These are phyloP conservation scores for Salminus brasiliensis DNA, from an alignment of 2,113 vertebrate genomes.

Conservation along the genomic window DNA sequence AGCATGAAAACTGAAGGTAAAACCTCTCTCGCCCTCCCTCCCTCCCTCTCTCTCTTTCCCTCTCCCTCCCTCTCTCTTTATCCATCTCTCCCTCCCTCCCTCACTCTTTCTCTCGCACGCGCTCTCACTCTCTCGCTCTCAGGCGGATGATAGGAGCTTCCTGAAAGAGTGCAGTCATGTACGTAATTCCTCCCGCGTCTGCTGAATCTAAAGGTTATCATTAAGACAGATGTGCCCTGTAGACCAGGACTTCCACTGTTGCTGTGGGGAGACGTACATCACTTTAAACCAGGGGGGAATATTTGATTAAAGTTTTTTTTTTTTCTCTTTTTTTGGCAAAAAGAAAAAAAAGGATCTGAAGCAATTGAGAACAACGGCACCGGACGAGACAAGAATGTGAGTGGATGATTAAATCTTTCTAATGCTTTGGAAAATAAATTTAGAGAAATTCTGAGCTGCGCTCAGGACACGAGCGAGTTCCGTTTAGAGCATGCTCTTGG, in stretches of 20 bases:
- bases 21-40: constrained; percentile 38
- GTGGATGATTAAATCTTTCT: constrained; percentile 35
- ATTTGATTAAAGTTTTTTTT: constrained; percentile 51
- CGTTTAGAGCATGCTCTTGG: not conserved
- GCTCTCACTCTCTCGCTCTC: constrained; percentile 19
- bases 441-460: not conserved
- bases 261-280: constrained; percentile 30
- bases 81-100: constrained; percentile 12
- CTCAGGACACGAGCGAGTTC: not conserved
- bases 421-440: constrained; percentile 1
- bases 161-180: constrained; percentile 52
- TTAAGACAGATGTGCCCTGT: constrained; percentile 43
- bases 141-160: constrained; percentile 47
- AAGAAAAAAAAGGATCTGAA: constrained; percentile 48
- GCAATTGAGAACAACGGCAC: constrained; percentile 13
- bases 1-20: constrained; percentile 49
- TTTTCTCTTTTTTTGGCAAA: too few species aligned
- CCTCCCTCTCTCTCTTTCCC: constrained; percentile 10
- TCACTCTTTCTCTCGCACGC: constrained; percentile 1
- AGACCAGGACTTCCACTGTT: constrained; percentile 20
- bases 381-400: constrained; percentile 43
- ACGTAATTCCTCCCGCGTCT: constrained; percentile 42
- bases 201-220: constrained; percentile 46
- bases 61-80: constrained; percentile 21
- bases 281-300: constrained; percentile 40